Conservation (phyloP, 2,113 vertebrate genomes). For the Sterrhoptilus dennistouni region DNA sequence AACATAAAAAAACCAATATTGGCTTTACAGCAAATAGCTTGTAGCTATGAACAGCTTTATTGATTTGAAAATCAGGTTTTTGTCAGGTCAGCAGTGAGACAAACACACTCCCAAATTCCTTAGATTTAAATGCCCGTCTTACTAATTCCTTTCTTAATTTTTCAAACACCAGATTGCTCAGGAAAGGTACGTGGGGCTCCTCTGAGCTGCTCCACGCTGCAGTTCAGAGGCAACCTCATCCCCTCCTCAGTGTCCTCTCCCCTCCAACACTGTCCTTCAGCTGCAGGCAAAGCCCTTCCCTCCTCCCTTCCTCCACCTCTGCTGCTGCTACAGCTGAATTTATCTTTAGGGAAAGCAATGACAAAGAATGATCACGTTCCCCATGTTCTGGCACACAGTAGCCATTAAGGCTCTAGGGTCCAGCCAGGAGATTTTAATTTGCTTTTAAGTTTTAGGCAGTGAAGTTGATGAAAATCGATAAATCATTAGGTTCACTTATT, state of each 20-base stretch:
- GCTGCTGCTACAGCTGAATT: constrained; percentile 10
- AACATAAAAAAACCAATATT: not conserved
- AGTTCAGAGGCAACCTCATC: not conserved
- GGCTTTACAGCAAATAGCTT: not conserved
- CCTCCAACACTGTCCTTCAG: not conserved
- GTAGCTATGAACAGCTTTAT: not conserved
- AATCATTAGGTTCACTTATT: constrained; percentile 63
- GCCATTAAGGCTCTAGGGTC: constrained; percentile 30
- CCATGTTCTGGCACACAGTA: constrained; percentile 14
- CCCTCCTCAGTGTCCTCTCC: not conserved
- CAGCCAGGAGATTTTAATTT: constrained; percentile 62
- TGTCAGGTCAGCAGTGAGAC: not conserved
- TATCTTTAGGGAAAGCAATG: constrained; percentile 18
- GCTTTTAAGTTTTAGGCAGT: constrained; percentile 65
- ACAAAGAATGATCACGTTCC: constrained; percentile 15
- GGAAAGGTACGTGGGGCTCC: not conserved
- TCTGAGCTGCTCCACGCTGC: not conserved
- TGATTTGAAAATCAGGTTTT: not conserved
- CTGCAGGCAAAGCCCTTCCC: not conserved
- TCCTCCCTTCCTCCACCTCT: not conserved
- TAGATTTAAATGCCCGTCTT: not conserved
- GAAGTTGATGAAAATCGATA: constrained; percentile 66
- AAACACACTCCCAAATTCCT: not conserved
- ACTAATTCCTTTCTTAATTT: not conserved
- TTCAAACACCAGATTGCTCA: not conserved